phyloP scores from a whole-genome alignment of 1,140 invertebrate genomes.

The Anoplolepis gracilipes region DNA sequence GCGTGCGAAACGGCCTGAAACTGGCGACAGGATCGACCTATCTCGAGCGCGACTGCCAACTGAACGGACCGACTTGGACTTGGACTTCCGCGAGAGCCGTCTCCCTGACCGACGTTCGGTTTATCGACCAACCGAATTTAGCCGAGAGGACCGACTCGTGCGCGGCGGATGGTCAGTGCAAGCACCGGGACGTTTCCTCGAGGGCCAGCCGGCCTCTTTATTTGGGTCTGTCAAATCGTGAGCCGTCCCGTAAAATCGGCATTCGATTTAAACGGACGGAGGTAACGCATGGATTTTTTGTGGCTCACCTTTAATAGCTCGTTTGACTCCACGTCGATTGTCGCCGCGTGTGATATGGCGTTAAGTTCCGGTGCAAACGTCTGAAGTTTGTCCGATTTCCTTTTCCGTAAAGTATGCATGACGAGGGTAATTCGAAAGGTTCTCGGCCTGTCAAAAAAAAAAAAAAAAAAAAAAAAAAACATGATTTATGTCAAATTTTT shows the following conservation, averaged over 20 bases:
- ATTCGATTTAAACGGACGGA: not conserved
- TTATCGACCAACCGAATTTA: slow-evolving; percentile 85
- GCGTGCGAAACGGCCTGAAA: slow-evolving; percentile 54
- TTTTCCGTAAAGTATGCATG: too few species aligned
- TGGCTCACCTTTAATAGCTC: not conserved
- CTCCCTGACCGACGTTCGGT: slow-evolving; percentile 52
- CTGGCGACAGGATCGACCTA: slow-evolving; percentile 45
- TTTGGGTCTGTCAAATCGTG: not conserved
- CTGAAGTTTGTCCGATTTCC: not conserved
- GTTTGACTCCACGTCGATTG: not conserved
- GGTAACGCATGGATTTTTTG: too few species aligned
- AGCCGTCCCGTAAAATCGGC: not conserved
- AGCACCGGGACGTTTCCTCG: accelerated
- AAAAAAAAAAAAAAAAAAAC: too few species aligned
- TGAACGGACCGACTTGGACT: slow-evolving; percentile 71
- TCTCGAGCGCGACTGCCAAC: slow-evolving; percentile 43
- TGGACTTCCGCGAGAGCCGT: slow-evolving; percentile 54
- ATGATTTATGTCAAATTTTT: too few species aligned
- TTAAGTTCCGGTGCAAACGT: not conserved
- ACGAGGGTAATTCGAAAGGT: too few species aligned
- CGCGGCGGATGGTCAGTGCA: slow-evolving; percentile 39
- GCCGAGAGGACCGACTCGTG: slow-evolving; percentile 68
- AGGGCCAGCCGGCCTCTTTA: not conserved
- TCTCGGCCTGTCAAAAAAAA: too few species aligned
- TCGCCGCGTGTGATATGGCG: not conserved